Evolutionary conservation across 2,113 vertebrate species (phyloP).

Genomic region (Myotis brandtii): DNA sequence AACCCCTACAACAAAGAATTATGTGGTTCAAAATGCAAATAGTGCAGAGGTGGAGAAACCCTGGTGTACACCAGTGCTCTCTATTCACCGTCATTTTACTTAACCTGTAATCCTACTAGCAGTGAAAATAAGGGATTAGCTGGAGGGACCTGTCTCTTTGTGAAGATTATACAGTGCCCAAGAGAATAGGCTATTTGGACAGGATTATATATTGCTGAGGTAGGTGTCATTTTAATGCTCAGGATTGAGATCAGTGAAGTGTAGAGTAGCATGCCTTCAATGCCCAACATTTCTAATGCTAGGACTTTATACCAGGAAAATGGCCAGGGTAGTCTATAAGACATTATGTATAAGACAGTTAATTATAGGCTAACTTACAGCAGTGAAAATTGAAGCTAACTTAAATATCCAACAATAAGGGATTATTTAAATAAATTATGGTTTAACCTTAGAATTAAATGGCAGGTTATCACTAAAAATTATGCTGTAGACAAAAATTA

Average conservation of each 20-base stretch:
- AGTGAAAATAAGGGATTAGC: background rate
- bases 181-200: background rate
- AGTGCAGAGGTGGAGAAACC: background rate
- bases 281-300: background rate
- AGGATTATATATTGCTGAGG: background rate
- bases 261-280: background rate
- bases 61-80: background rate
- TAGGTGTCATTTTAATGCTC: background rate
- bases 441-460: background rate
- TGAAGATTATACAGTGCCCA: background rate
- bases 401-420: background rate
- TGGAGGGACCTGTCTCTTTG: background rate
- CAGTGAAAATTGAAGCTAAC: constrained; percentile 10
- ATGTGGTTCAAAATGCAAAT: background rate
- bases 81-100: background rate
- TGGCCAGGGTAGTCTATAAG: background rate
- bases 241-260: background rate
- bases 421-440: background rate
- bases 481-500: background rate
- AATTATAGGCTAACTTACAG: background rate
- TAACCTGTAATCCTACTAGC: background rate
- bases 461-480: background rate
- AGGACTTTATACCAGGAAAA: background rate
- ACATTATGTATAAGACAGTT: background rate
- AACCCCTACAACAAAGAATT: background rate